Evolutionary conservation across 1,140 invertebrate species (phyloP).

Genomic region (Mamestra configurata): DNA sequence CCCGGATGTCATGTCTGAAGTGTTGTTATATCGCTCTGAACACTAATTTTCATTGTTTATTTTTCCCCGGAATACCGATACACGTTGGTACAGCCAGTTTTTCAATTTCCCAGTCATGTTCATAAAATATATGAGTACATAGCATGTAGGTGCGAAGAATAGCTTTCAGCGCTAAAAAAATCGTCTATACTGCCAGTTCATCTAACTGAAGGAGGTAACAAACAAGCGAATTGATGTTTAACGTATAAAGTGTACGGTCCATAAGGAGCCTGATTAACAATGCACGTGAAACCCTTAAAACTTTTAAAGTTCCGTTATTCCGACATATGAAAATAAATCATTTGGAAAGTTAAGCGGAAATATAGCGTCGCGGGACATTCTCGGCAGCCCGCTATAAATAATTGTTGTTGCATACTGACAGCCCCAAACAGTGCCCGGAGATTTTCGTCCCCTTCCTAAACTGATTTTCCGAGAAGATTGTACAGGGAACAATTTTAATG

Average conservation of each 20-base stretch:
- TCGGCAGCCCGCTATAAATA: constrained; percentile 50
- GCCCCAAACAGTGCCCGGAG: constrained; percentile 11
- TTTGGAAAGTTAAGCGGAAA: constrained; percentile 54
- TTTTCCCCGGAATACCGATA: neutral
- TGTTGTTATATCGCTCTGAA: neutral
- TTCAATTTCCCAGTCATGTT: neutral
- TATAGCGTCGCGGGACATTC: constrained; percentile 44
- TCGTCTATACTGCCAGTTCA: neutral
- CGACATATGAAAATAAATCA: constrained; percentile 55
- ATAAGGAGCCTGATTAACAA: constrained; percentile 16
- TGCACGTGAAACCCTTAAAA: constrained; percentile 30
- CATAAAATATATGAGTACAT: neutral
- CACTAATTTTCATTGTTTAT: neutral
- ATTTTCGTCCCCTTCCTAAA: constrained; percentile 19
- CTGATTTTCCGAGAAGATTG: constrained; percentile 28
- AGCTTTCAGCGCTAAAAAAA: neutral
- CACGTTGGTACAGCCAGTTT: neutral
- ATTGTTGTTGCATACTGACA: constrained; percentile 51
- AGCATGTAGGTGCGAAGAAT: neutral
- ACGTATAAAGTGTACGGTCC: neutral
- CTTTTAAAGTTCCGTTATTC: constrained; percentile 34
- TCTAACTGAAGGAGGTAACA: no score
- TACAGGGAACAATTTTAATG: constrained; percentile 18
- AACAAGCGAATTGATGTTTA: neutral
- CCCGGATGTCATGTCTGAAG: neutral